Evolutionary conservation across 2,797 vertebrate genomes (phyloP).

Genomic region (Champsocephalus esox): DNA sequence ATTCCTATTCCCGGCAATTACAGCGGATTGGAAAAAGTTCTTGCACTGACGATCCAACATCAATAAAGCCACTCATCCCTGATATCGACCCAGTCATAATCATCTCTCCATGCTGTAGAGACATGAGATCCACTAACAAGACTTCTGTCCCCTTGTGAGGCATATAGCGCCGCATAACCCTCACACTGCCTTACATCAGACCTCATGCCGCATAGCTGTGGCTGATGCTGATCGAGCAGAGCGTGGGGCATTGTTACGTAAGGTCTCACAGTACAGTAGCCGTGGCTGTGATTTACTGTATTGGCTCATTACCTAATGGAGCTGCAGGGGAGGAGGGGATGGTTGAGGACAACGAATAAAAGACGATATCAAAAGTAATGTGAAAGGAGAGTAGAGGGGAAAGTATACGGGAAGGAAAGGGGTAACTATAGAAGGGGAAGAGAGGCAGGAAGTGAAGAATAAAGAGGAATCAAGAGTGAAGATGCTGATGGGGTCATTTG

Average conservation of each 20-base stretch:
- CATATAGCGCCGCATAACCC: slow-evolving; percentile 27
- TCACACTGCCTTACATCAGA: slow-evolving; percentile 55
- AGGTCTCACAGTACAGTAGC: slow-evolving; percentile 53
- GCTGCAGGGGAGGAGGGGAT: slow-evolving; percentile 33
- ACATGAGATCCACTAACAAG: slow-evolving; percentile 51
- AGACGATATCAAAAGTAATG: background rate
- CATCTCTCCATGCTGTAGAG: slow-evolving; percentile 50
- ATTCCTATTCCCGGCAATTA: slow-evolving; percentile 40
- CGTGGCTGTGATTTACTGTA: slow-evolving; percentile 72
- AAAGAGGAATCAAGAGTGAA: slow-evolving; percentile 2
- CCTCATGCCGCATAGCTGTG: slow-evolving; percentile 60
- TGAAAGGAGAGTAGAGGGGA: slow-evolving; percentile 13
- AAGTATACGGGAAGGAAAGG: background rate
- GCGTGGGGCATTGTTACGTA: slow-evolving; percentile 57
- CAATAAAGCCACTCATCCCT: slow-evolving; percentile 60
- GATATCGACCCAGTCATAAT: slow-evolving; percentile 67
- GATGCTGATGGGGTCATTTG: slow-evolving; percentile 2
- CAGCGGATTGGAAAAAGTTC: slow-evolving; percentile 31
- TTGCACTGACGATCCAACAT: slow-evolving; percentile 50
- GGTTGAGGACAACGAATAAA: slow-evolving; percentile 22
- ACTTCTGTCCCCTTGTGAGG: slow-evolving; percentile 49
- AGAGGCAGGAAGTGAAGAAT: background rate
- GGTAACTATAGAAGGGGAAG: background rate
- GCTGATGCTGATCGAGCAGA: slow-evolving; percentile 61
- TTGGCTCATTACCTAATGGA: slow-evolving; percentile 80